Base-by-base conservation (phyloP, 2,113 vertebrate species). In the Ciconia maguari region DNA sequence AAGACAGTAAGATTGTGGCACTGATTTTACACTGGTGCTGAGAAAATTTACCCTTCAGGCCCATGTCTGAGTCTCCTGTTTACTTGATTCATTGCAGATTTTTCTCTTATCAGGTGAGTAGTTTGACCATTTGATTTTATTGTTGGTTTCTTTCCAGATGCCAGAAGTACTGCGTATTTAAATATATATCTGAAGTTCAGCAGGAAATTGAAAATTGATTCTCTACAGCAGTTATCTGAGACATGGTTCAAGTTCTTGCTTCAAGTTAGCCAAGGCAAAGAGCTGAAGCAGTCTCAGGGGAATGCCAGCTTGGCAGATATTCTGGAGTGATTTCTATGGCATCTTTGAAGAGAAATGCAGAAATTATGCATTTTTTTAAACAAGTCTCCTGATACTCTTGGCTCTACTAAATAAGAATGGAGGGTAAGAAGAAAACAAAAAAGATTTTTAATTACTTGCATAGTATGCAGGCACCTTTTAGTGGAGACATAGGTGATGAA, bases 141-240 rank as follows among this genome's bases (percentile, higher is more conserved):
- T 95, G 93, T 92, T 89, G 89, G 87, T 93, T 95, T 91, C 89
- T 94, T 89, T 94, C 87, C 94, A 96, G 91, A 87, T 84, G 91
- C 80, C 91, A 94, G 86, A 83, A 95, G 60, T 81, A 95, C 71
- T 34, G 76, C 84, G 80, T 87, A 97, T 97, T 97, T 96, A 89
- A 96, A 96, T 92, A 90, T 80, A 92, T 96, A 90, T 83, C 83
- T 86, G 89, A 92, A 90, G 89, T 89, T 94, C 86, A 92, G 93
- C 89, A 91, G 94, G 89, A 97, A 97, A 96, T 93, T 95, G 91
- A 96, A 92, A 96, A 97, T 93, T 97, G 91, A 97, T 96, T 97
- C 93, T 96, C 69, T 78, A 87, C 93, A 96, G 89, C 93, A 95
- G 89, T 96, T 94, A 92, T 94, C 68, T 89, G 83, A 96, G 93